Evolutionary conservation across 2,888 invertebrate genomes (phyloP).

Genomic region (Melinopterus prodromus): DNA sequence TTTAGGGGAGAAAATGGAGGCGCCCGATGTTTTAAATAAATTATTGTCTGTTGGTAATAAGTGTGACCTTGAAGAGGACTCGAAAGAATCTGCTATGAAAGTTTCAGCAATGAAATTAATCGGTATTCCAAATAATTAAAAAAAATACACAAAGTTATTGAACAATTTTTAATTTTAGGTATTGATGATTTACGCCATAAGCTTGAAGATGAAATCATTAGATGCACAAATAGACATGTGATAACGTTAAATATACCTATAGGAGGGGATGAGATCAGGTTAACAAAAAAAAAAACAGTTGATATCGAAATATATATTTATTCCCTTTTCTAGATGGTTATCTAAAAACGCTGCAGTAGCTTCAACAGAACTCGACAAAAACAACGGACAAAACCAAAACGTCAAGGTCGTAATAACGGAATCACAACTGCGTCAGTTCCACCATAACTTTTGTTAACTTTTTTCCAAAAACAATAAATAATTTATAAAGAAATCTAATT

Average conservation of each 20-base stretch:
- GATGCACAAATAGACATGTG: conserved; percentile 62
- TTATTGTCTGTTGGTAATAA: conserved; percentile 81
- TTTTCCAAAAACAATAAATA: conserved; percentile 17
- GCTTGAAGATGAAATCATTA: conserved; percentile 64
- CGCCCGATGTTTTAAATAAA: conserved; percentile 59
- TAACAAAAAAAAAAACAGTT: conserved; percentile 16
- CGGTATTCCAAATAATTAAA: conserved; percentile 26
- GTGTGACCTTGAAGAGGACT: conserved; percentile 63
- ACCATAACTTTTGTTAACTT: conserved; percentile 41
- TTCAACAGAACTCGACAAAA: conserved; percentile 61
- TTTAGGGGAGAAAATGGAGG: conserved; percentile 60
- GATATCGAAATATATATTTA: conserved; percentile 33
- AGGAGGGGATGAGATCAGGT: conserved; percentile 65
- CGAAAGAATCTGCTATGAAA: conserved; percentile 46
- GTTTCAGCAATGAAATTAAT: conserved; percentile 57
- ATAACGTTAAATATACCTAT: conserved; percentile 66
- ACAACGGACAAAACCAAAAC: conserved; percentile 64
- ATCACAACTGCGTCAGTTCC: conserved; percentile 65
- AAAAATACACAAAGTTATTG: not conserved
- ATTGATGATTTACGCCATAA: conserved; percentile 53
- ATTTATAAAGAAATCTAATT: not conserved
- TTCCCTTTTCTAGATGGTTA: conserved; percentile 64
- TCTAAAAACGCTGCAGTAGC: conserved; percentile 71
- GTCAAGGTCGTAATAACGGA: conserved; percentile 68
- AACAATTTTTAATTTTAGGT: not conserved